phyloP scores from a whole-genome alignment of 1,140 invertebrate species.

The Lysiphlebus fabarum region DNA sequence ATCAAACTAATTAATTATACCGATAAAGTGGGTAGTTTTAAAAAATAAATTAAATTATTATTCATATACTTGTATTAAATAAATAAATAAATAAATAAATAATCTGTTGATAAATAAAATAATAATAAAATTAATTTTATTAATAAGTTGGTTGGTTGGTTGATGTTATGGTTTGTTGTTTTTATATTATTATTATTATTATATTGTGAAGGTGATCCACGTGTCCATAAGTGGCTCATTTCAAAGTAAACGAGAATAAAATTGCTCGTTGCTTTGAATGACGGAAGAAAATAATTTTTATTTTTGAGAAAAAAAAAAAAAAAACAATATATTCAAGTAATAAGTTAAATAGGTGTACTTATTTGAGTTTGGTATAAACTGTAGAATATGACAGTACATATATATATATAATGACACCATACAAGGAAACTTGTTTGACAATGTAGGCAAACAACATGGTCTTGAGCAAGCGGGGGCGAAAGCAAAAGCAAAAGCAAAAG shows the following conservation, averaged over 20 bases:
- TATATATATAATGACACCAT: no score
- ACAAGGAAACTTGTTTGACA: slow-evolving; percentile 19
- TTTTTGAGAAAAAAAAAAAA: background rate
- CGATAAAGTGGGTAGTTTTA: no score
- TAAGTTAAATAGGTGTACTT: background rate
- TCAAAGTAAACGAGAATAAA: slow-evolving; percentile 14
- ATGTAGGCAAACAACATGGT: slow-evolving; percentile 4
- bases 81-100: no score
- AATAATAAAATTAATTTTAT: no score
- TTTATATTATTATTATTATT: no score
- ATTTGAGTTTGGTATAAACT: slow-evolving; percentile 10
- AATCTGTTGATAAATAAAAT: no score
- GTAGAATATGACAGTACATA: slow-evolving; percentile 13
- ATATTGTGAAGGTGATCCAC: slow-evolving; percentile 21
- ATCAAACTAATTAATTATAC: no score
- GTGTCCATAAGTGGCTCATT: slow-evolving; percentile 21
- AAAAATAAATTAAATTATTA: no score
- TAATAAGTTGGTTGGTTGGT: no score
- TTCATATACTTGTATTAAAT: no score
- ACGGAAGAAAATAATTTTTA: background rate
- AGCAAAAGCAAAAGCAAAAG: slow-evolving; percentile 3
- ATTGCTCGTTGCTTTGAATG: slow-evolving; percentile 1
- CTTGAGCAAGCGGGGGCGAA: slow-evolving; percentile 9
- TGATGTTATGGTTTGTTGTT: no score
- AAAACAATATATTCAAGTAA: slow-evolving; percentile 10